These are phyloP conservation scores for Aphrocallistes beatrix DNA, from an alignment of 37 sponge, comb jelly and placozoan species.

Conservation along the genomic window DNA sequence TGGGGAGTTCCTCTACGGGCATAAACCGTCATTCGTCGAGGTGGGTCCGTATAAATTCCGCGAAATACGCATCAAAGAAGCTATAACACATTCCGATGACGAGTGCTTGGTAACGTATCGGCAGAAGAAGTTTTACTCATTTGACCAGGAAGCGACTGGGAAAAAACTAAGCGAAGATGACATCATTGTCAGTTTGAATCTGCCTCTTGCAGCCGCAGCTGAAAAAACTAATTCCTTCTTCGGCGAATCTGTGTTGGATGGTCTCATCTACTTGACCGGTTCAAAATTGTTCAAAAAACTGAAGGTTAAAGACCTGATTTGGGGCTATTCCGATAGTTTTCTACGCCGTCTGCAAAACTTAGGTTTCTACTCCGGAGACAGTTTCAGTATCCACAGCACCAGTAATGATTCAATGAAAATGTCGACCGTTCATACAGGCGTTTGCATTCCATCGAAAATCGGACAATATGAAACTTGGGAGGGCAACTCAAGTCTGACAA, in stretches of 20 bases:
- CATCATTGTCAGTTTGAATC: slow-evolving; percentile 3
- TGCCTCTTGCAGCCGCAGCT: background rate
- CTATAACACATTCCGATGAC: background rate
- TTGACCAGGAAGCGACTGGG: background rate
- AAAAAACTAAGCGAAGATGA: background rate
- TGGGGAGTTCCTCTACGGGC: slow-evolving; percentile 1
- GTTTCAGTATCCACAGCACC: background rate
- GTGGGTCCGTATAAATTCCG: background rate
- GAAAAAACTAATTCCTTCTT: background rate
- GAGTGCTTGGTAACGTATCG: background rate
- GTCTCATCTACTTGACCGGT: background rate
- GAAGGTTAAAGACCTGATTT: slow-evolving; percentile 5
- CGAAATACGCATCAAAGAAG: background rate
- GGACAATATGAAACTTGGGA: background rate
- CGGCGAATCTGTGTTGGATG: slow-evolving; percentile 14
- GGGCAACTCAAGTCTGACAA: background rate
- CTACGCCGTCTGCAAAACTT: background rate
- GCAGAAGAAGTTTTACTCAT: background rate
- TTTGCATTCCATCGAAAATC: slow-evolving; percentile 8
- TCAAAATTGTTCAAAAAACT: background rate
- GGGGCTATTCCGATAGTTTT: slow-evolving; percentile 4
- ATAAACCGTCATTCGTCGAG: background rate
- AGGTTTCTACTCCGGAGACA: background rate
- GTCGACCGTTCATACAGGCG: background rate
- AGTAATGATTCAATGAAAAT: background rate